These are phyloP conservation scores for Temnothorax curvispinosus DNA, from an alignment of 1,140 invertebrate species.

Conservation along the genomic window DNA sequence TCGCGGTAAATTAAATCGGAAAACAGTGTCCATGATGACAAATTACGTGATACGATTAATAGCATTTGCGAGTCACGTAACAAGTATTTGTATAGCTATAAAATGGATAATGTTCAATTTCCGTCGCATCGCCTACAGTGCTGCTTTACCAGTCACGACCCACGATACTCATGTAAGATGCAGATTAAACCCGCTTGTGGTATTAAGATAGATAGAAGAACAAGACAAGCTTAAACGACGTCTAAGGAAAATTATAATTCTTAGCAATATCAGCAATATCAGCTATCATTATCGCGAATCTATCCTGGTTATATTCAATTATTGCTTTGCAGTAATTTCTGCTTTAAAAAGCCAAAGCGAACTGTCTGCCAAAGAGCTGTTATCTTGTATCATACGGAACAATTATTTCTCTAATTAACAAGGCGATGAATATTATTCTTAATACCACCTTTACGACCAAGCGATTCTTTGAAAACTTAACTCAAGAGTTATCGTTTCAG, in stretches of 20 bases:
- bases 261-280: too few species aligned
- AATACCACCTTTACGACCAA: neutral
- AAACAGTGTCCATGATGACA: constrained; percentile 33
- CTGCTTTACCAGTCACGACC: neutral
- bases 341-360: neutral
- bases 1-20: constrained; percentile 25
- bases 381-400: neutral
- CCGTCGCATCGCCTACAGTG: constrained; percentile 23
- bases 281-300: neutral
- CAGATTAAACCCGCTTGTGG: neutral
- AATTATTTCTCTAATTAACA: constrained; percentile 32
- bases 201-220: constrained; percentile 23
- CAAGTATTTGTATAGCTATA: constrained; percentile 45
- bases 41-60: constrained; percentile 52
- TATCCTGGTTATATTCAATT: neutral
- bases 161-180: constrained; percentile 30
- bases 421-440: constrained; percentile 30
- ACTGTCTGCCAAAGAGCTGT: neutral
- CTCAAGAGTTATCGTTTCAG: neutral
- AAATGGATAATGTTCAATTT: constrained; percentile 57
- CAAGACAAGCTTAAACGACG: neutral
- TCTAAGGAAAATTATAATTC: neutral
- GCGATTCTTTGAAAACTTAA: constrained; percentile 23
- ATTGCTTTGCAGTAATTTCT: neutral
- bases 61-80: constrained; percentile 49